Evolutionary conservation across 2,888 invertebrate species (phyloP), one percentile per base, ranked within the genome.

Genomic region (Agapostemon virescens): DNA sequence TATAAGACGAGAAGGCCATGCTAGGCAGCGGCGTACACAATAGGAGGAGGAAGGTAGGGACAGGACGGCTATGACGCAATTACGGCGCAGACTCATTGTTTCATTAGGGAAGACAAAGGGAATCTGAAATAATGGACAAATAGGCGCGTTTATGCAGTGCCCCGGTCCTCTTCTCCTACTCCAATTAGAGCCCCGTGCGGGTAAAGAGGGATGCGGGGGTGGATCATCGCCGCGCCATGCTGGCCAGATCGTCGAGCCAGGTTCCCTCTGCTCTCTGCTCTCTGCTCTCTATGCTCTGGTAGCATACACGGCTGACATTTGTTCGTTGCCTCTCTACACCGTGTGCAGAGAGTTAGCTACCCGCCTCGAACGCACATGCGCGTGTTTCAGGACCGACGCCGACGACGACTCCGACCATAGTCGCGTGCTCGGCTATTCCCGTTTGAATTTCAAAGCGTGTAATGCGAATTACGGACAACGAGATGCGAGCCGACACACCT

Each of bases 101-200:
- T 92, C 92, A 92, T 92, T 92, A 92, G 90, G 84, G 89, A 89
- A 90, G 92, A 92, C 92, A 92, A 92, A 92, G 92, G 85, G 92
- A 92, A 92, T 92, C 92, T 91, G 91, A 88, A 92, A 92, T 92
- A 92, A 92, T 92, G 92, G 90, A 92, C 92, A 92, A 92, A 92
- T 91, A 92, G 92, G 89, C 91, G 92, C 91, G 91, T 92, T 92
- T 92, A 92, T 90, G 90, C 88, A 91, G 90, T 88, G 90, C 90
- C 58, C 58, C 88, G 84, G 81, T 83, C 77, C 85, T 85, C 84
- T 89, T 88, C 90, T 89, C 84, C 88, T 89, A 90, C 89, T 92
- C 91, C 92, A 92, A 92, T 92, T 92, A 92, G 90, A 89, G 90
- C 86, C 89, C 90, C 86, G 88, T 89, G 87, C 67, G 76, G 84